A percentile compares a stretch with the other conserved stretches of the same genome.
Conservation (phyloP, 2,888 invertebrate genomes). For the Drosophila anceps region DNA sequence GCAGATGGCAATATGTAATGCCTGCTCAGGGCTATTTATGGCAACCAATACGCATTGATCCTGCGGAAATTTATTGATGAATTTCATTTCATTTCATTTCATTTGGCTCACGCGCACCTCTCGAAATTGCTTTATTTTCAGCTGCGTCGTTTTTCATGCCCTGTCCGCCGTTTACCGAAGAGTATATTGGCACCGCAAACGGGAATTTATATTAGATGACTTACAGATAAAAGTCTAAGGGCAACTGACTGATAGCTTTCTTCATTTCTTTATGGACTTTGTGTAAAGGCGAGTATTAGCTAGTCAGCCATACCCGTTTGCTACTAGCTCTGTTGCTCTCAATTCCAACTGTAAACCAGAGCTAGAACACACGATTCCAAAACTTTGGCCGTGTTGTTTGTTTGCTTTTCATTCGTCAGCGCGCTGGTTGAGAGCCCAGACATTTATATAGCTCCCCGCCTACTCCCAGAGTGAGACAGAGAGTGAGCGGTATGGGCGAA, state of each 20-base stretch:
- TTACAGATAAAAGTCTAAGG: not conserved
- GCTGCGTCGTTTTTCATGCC: constrained; percentile 27
- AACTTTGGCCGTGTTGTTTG: constrained; percentile 50
- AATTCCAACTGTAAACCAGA: constrained; percentile 46
- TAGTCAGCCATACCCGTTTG: not conserved
- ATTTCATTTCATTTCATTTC: constrained; percentile 70
- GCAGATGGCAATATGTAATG: constrained; percentile 44
- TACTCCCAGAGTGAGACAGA: not conserved
- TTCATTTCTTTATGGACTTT: not conserved
- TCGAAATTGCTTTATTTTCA: constrained; percentile 70
- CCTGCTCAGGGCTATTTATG: constrained; percentile 60
- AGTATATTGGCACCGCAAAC: not conserved
- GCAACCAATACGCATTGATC: constrained; percentile 52
- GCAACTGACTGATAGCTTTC: not conserved
- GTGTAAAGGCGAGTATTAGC: not conserved
- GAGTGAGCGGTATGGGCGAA: not conserved
- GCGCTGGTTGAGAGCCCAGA: constrained; percentile 35
- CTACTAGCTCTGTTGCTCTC: not conserved
- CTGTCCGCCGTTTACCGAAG: not conserved
- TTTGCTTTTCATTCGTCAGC: constrained; percentile 54
- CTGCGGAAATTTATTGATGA: constrained; percentile 75
- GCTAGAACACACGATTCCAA: constrained; percentile 56
- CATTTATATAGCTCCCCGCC: constrained; percentile 63
- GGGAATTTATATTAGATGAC: not conserved
- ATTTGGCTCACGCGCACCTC: constrained; percentile 48